A percentile compares a stretch with the other conserved stretches of the same genome.
Evolutionary conservation across 2,888 invertebrate species (phyloP).

Genomic region (Ochropacha duplaris): DNA sequence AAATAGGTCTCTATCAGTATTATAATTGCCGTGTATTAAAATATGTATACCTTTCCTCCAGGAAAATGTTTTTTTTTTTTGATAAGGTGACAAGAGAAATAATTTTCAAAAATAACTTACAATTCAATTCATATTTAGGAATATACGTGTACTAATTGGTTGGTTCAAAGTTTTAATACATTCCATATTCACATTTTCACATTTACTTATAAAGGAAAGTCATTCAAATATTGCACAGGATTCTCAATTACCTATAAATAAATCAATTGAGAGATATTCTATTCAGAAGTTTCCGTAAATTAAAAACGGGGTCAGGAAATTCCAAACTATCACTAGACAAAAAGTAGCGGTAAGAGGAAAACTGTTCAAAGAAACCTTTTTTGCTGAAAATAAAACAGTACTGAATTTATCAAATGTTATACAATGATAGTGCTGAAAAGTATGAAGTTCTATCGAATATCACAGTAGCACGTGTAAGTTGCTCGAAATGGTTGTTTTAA

Average conservation of each 20-base stretch:
- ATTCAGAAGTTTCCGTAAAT: conserved; percentile 33
- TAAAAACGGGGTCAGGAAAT: conserved; percentile 59
- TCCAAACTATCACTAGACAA: conserved; percentile 51
- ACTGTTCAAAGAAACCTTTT: conserved; percentile 44
- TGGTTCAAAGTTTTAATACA: neutral
- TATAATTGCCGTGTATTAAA: neutral
- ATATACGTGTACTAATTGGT: neutral
- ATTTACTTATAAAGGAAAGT: neutral
- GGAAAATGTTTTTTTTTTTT: neutral
- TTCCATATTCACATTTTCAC: neutral
- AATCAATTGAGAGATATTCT: too few relatives aligned
- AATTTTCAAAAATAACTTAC: neutral
- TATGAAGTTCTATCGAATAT: conserved; percentile 25
- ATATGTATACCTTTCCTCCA: neutral
- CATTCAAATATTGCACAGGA: neutral
- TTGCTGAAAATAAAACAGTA: conserved; percentile 47
- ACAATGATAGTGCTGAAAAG: conserved; percentile 36
- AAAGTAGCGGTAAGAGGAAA: conserved; percentile 57
- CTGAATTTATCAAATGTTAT: conserved; percentile 26
- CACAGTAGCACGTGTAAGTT: neutral
- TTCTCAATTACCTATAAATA: neutral
- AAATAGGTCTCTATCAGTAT: neutral
- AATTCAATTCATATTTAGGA: neutral
- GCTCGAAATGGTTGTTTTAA: neutral
- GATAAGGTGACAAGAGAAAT: neutral